phyloP scores from a whole-genome alignment of 2,113 vertebrate genomes.

The Rhizomys pruinosus region DNA sequence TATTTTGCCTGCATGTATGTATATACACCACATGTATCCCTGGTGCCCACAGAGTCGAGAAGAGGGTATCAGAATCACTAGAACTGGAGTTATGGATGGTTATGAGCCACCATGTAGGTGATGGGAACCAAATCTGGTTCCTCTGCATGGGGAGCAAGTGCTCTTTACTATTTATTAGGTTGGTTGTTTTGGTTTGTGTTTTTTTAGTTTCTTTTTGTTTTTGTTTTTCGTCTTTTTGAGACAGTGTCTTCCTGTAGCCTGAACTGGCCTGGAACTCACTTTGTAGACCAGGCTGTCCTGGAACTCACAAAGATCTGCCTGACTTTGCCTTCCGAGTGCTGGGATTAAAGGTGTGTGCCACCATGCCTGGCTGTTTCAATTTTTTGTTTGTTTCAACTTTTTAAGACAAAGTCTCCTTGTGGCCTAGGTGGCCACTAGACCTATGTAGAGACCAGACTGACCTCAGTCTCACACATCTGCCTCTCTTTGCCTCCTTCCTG shows the following conservation, averaged over 20 bases:
- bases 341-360: too few relatives aligned
- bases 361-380: too few relatives aligned
- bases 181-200: too few relatives aligned
- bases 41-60: neutral
- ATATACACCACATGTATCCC: neutral
- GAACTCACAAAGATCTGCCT: too few relatives aligned
- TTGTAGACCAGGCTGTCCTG: neutral
- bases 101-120: neutral
- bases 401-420: neutral
- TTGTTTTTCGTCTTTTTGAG: too few relatives aligned
- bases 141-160: neutral
- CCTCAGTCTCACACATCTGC: neutral
- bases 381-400: too few relatives aligned
- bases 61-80: too few relatives aligned
- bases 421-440: too few relatives aligned
- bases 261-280: neutral
- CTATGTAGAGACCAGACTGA: neutral
- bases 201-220: too few relatives aligned
- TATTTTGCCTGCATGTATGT: neutral
- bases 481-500: neutral
- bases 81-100: neutral
- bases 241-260: too few relatives aligned
- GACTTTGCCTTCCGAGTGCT: too few relatives aligned
- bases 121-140: neutral
- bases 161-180: neutral